Percentiles rank a stretch among this genome's conserved stretches.
Evolutionary conservation across 2,113 vertebrate species (phyloP).

Genomic region (Pithys albifrons): DNA sequence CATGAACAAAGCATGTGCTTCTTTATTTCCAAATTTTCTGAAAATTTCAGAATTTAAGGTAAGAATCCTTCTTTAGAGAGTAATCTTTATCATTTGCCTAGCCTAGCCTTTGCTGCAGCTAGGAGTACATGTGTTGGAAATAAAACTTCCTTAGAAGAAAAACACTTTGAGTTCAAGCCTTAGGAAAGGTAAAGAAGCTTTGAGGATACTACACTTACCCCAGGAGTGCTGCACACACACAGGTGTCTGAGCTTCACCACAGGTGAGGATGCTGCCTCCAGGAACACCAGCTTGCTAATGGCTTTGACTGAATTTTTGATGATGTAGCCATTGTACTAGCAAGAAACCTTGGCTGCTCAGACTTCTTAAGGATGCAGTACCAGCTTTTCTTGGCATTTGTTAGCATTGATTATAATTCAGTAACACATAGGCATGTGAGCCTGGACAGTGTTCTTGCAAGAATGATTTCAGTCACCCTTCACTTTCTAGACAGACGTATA

Average conservation of each 20-base stretch:
- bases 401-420: background rate
- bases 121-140: background rate
- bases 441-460: background rate
- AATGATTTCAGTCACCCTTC: background rate
- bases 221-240: rapidly evolving
- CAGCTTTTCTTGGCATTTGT: background rate
- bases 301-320: background rate
- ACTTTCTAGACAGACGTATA: background rate
- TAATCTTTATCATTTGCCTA: background rate
- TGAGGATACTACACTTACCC: background rate
- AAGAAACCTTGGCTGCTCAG: background rate
- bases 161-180: background rate
- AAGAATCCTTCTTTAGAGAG: background rate
- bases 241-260: background rate
- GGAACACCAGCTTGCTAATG: background rate
- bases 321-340: background rate
- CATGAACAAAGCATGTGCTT: background rate
- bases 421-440: background rate
- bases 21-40: background rate
- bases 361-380: background rate
- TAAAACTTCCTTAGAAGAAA: background rate
- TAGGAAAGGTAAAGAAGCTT: background rate
- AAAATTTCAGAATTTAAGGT: background rate
- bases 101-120: background rate
- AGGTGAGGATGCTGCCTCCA: background rate